phyloP scores from a whole-genome alignment of 2,113 vertebrate genomes.

The Chloebia gouldiae region DNA sequence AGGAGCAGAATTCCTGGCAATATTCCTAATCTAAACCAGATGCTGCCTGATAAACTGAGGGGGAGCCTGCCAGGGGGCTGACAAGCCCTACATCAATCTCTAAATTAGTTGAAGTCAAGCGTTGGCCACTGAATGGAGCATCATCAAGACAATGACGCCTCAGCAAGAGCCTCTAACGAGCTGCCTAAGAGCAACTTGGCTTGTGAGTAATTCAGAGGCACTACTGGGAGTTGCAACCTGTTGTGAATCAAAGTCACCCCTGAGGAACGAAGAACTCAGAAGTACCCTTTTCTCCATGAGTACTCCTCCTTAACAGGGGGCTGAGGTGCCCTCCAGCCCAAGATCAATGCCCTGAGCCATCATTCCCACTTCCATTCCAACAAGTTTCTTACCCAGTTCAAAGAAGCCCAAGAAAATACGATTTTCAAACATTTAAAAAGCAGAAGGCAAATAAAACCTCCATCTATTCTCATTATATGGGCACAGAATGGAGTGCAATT shows the following conservation, averaged over 20 bases:
- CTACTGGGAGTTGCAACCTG: background rate
- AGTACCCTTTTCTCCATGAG: background rate
- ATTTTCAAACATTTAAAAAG: background rate
- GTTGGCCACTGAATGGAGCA: background rate
- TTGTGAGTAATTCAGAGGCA: background rate
- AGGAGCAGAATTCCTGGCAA: background rate
- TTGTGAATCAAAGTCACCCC: background rate
- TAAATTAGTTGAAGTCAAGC: background rate
- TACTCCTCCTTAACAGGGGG: background rate
- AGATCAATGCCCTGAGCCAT: background rate
- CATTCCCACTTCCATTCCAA: background rate
- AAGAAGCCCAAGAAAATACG: background rate
- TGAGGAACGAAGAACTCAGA: accelerated
- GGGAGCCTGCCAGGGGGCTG: background rate
- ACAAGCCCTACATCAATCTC: background rate
- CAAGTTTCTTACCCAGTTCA: background rate
- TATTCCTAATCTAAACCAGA: constrained; percentile 39
- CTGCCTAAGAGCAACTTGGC: background rate
- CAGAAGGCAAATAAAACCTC: background rate
- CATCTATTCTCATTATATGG: background rate
- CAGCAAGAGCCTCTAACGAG: background rate
- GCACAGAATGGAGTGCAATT: background rate
- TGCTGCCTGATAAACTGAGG: background rate
- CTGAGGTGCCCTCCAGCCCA: background rate
- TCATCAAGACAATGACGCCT: background rate